Percentiles rank a stretch among this genome's conserved stretches.
These are phyloP conservation scores for Phaetusa simplex DNA, from an alignment of 2,113 vertebrate species.

Conservation along the genomic window DNA sequence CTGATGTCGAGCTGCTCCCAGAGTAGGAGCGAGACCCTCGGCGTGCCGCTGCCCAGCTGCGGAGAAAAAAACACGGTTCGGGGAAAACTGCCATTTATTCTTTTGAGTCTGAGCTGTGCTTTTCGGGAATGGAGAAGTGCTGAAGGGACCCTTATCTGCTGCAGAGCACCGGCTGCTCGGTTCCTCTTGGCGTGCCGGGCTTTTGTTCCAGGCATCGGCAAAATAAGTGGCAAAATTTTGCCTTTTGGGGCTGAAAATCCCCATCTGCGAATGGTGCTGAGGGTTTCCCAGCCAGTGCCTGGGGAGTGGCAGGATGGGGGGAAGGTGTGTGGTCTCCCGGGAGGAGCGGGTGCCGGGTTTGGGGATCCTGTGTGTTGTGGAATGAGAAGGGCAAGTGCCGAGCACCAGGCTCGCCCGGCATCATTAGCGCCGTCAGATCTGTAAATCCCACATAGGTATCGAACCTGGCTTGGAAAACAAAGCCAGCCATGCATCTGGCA, in stretches of 20 bases:
- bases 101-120: background rate
- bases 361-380: background rate
- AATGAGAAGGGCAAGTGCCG: background rate
- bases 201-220: background rate
- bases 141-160: background rate
- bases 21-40: fast-evolving
- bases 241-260: background rate
- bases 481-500: background rate
- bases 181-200: background rate
- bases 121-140: background rate
- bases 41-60: background rate
- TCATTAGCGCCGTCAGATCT: fast-evolving
- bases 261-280: fast-evolving
- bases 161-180: background rate
- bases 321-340: background rate
- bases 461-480: background rate
- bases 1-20: fast-evolving
- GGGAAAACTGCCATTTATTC: background rate
- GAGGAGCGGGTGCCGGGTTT: fast-evolving
- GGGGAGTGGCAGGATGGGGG: background rate
- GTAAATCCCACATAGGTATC: background rate
- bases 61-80: fast-evolving
- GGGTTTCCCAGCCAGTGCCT: background rate
- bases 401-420: background rate
- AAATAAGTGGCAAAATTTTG: background rate